phyloP scores from a whole-genome alignment of 53 echinoderm and acorn worm species.

The Echinarachnius parma region DNA sequence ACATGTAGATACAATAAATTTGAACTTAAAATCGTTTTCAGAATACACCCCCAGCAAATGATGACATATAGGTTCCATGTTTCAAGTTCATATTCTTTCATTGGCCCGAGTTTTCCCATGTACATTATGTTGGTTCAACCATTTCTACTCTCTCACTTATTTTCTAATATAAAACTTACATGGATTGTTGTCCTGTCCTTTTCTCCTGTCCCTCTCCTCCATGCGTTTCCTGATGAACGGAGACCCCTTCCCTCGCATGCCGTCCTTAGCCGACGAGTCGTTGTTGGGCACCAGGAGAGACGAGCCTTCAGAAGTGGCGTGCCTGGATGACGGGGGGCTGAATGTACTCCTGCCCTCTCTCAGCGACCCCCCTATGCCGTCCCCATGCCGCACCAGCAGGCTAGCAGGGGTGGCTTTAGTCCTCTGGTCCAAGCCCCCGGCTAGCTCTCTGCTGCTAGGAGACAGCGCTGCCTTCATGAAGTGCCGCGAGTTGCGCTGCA shows the following conservation, averaged over 20 bases:
- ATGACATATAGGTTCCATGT: too few species aligned
- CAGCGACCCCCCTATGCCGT: neutral
- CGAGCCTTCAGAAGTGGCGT: constrained; percentile 13
- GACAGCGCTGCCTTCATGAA: constrained; percentile 19
- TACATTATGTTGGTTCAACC: too few species aligned
- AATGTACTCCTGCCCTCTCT: neutral
- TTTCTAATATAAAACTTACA: too few species aligned
- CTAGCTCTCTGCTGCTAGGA: constrained; percentile 6
- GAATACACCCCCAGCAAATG: too few species aligned
- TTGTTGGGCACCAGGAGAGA: constrained; percentile 23
- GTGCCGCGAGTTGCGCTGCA: constrained; percentile 24
- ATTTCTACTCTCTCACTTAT: too few species aligned
- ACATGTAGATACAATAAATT: too few species aligned
- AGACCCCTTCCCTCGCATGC: constrained; percentile 60
- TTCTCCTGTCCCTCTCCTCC: constrained; percentile 60
- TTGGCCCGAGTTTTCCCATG: too few species aligned
- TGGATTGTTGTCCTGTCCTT: constrained; percentile 53
- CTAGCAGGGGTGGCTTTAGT: constrained; percentile 33
- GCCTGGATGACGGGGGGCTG: constrained; percentile 2
- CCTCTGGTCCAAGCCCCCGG: constrained; percentile 8
- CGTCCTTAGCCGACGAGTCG: constrained; percentile 23
- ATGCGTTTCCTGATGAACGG: constrained; percentile 79
- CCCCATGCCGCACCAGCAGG: constrained; percentile 7
- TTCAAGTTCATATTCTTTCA: too few species aligned
- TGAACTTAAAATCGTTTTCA: too few species aligned